A percentile compares a stretch with the other conserved stretches of the same genome.
phyloP scores from a whole-genome alignment of 2,797 vertebrate species.

The Brachyrhaphis roseni region DNA sequence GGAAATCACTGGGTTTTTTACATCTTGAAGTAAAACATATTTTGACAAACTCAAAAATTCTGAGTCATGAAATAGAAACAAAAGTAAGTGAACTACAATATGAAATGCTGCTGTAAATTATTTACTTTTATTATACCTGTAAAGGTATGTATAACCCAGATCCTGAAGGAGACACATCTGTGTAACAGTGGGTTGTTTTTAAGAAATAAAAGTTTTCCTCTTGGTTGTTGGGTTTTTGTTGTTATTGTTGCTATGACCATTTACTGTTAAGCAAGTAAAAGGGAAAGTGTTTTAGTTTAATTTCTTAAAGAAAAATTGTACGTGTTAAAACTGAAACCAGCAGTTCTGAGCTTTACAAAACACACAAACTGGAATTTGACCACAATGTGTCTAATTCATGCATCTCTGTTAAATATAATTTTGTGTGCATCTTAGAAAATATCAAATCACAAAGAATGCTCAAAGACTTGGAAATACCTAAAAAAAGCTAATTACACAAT shows the following conservation, averaged over 20 bases:
- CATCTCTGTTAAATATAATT: background rate
- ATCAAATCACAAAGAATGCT: background rate
- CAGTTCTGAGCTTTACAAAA: background rate
- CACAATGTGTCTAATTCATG: background rate
- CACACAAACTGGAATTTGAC: background rate
- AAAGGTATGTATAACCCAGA: background rate
- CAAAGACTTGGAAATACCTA: background rate
- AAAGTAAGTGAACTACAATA: background rate
- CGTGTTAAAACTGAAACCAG: background rate
- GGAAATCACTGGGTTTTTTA: background rate
- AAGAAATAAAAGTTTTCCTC: background rate
- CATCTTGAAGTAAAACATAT: background rate
- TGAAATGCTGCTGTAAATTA: background rate
- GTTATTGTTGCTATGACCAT: background rate
- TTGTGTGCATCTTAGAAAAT: background rate
- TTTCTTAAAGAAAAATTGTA: background rate
- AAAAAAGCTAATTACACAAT: background rate
- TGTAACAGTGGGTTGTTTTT: background rate
- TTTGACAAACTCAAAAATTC: background rate
- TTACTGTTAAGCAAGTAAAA: background rate
- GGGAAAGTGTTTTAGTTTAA: background rate
- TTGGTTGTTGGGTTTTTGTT: background rate
- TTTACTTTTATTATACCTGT: background rate
- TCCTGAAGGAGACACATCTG: background rate
- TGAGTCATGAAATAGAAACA: background rate